phyloP scores from a whole-genome alignment of 2,797 vertebrate species.

The Anolis apletophallus region DNA sequence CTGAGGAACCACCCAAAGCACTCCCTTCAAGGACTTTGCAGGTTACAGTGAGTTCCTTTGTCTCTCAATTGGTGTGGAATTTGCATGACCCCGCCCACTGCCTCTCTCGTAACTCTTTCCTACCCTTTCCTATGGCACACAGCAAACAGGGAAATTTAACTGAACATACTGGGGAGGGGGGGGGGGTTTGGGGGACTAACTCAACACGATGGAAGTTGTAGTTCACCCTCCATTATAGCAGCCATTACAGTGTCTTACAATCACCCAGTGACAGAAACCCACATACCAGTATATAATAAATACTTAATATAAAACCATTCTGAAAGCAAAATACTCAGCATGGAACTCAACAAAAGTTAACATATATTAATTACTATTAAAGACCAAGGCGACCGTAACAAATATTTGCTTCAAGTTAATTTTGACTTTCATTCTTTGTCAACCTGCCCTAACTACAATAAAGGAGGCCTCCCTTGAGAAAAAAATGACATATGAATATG shows the following conservation, averaged over 20 bases:
- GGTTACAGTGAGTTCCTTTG: too few species aligned
- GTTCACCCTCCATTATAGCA: not conserved
- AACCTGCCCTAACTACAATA: not conserved
- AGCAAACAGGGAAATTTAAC: too few species aligned
- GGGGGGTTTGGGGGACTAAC: too few species aligned
- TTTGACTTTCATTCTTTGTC: not conserved
- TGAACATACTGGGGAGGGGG: too few species aligned
- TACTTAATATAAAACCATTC: not conserved
- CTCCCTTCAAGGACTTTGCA: too few species aligned
- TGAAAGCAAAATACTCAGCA: not conserved
- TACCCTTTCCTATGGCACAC: too few species aligned
- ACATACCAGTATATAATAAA: not conserved
- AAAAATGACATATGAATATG: not conserved
- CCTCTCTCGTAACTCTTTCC: too few species aligned
- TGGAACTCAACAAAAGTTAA: not conserved
- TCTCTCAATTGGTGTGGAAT: too few species aligned
- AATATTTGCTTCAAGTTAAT: not conserved
- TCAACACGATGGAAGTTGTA: too few species aligned
- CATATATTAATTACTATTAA: conserved; percentile 12
- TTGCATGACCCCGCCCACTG: too few species aligned
- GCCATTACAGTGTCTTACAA: not conserved
- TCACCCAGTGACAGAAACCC: not conserved
- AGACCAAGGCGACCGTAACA: not conserved
- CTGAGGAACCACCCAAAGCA: too few species aligned
- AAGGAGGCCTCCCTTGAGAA: not conserved